These are phyloP conservation scores for Etheostoma cragini DNA, from an alignment of 2,113 vertebrate species.

Conservation along the genomic window DNA sequence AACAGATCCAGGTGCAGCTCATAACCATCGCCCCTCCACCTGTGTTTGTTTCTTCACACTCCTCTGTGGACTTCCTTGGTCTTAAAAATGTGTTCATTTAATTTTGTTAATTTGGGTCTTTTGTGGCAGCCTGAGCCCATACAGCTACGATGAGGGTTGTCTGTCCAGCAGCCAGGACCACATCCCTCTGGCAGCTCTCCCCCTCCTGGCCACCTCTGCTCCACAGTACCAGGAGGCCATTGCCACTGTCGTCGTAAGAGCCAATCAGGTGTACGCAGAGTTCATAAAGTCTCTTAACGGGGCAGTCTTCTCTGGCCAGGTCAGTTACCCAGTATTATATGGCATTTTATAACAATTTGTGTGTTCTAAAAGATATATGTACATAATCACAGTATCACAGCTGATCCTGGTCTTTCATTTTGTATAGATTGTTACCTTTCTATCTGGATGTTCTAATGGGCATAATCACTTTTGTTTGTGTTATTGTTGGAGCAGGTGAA, in stretches of 20 bases:
- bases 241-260: slow-evolving; percentile 89
- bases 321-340: slow-evolving; percentile 56
- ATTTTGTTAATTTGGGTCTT: slow-evolving; percentile 11
- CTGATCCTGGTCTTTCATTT: not conserved
- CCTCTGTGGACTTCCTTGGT: slow-evolving; percentile 6
- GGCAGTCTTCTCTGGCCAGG: slow-evolving; percentile 94
- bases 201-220: slow-evolving; percentile 93
- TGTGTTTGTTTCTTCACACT: slow-evolving; percentile 12
- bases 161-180: slow-evolving; percentile 95
- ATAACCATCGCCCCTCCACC: not conserved
- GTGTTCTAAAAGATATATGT: not conserved
- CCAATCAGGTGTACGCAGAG: slow-evolving; percentile 94
- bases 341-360: not conserved
- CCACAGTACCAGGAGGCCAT: slow-evolving; percentile 96
- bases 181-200: slow-evolving; percentile 94
- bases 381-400: not conserved
- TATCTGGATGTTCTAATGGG: not conserved
- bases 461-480: not conserved
- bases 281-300: slow-evolving; percentile 95
- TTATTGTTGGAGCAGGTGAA: not conserved
- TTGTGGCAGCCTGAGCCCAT: slow-evolving; percentile 91
- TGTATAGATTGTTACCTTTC: not conserved
- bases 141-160: slow-evolving; percentile 94
- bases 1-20: slow-evolving; percentile 23
- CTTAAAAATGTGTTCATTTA: not conserved